Percentiles rank a stretch among this genome's conserved stretches.
Evolutionary conservation across 2,888 invertebrate species (phyloP).

Genomic region (Conomelus anceps): DNA sequence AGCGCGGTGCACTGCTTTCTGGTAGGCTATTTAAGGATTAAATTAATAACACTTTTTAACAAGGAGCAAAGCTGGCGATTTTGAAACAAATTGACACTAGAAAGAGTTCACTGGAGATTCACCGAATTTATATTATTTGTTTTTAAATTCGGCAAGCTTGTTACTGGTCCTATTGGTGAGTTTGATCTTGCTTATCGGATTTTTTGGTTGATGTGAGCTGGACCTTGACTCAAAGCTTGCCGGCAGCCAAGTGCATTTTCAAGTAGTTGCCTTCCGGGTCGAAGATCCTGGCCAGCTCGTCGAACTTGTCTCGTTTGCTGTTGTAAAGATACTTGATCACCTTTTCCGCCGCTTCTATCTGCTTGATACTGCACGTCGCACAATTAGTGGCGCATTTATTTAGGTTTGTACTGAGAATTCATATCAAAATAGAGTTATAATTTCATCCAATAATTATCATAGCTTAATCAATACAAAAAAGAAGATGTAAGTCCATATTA

Average conservation of each 20-base stretch:
- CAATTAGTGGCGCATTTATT: constrained; percentile 63
- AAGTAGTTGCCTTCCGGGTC: constrained; percentile 27
- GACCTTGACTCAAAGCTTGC: neutral
- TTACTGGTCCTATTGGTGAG: neutral
- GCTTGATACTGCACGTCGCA: constrained; percentile 57
- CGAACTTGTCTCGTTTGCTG: constrained; percentile 47
- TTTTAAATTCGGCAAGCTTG: neutral
- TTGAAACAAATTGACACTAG: neutral
- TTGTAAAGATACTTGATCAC: constrained; percentile 57
- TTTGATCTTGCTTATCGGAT: neutral
- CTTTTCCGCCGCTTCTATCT: constrained; percentile 55
- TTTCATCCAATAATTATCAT: too few relatives aligned
- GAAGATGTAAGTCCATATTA: too few relatives aligned
- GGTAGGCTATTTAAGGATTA: too few relatives aligned
- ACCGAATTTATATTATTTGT: neutral
- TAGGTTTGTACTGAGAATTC: constrained; percentile 55
- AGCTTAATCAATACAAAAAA: too few relatives aligned
- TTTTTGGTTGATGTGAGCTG: neutral
- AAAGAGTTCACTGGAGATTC: neutral
- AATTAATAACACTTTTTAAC: neutral
- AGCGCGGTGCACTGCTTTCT: too few relatives aligned
- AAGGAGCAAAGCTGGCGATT: neutral
- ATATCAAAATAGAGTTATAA: neutral
- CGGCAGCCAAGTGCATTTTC: constrained; percentile 4
- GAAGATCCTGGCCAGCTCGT: constrained; percentile 51